Conservation (phyloP, 1,140 invertebrate species). For the Drosophila malerkotliana region DNA sequence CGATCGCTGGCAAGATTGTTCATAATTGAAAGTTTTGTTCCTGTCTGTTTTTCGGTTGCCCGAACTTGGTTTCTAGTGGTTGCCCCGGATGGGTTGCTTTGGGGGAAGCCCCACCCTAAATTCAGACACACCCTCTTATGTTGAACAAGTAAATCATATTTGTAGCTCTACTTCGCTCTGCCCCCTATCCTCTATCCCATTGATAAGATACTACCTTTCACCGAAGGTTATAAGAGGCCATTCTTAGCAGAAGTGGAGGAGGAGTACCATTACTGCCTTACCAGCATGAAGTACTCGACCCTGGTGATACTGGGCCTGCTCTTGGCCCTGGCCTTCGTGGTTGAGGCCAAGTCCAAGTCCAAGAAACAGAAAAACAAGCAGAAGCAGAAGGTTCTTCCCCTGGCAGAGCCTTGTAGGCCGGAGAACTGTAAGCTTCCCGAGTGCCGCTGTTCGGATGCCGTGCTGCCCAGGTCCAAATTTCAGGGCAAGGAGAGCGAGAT, state of each 20-base stretch:
- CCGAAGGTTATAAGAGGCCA: conserved; percentile 61
- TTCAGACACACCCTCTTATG: conserved; percentile 46
- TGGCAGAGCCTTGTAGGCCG: conserved; percentile 53
- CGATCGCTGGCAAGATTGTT: conserved; percentile 33
- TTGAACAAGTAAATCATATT: conserved; percentile 65
- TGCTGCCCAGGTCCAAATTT: conserved; percentile 71
- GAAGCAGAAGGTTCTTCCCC: conserved; percentile 29
- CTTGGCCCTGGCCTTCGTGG: conserved; percentile 20
- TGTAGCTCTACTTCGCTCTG: conserved; percentile 1
- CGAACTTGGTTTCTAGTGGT: conserved; percentile 3
- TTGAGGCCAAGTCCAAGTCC: conserved; percentile 46
- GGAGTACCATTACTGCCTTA: conserved; percentile 11
- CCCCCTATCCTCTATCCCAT: background rate
- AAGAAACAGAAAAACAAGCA: conserved; percentile 53
- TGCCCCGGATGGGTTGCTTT: background rate
- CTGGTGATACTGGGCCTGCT: conserved; percentile 52
- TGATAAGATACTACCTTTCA: conserved; percentile 56
- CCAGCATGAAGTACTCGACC: conserved; percentile 55
- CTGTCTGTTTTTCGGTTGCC: conserved; percentile 10
- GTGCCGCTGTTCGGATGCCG: conserved; percentile 84
- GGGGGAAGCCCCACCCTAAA: background rate
- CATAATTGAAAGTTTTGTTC: conserved; percentile 62
- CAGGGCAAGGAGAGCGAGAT: conserved; percentile 74
- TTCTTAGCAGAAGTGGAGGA: background rate
- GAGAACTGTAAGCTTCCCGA: conserved; percentile 84